Evolutionary conservation across 2,113 vertebrate species (phyloP), one percentile per base, ranked within the genome.

Genomic region (Zapus hudsonius): DNA sequence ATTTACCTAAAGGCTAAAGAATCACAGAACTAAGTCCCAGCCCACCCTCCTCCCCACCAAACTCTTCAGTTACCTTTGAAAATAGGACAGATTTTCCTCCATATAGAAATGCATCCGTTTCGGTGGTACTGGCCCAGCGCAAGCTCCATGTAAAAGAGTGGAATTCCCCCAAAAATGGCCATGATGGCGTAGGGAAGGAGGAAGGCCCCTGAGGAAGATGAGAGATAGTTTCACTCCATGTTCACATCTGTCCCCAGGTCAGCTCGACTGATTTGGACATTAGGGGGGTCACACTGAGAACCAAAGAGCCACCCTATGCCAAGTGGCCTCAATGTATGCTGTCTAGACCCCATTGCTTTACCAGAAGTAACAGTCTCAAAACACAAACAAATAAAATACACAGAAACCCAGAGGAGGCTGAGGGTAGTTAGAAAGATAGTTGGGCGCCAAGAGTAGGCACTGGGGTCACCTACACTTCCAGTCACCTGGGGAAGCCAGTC

Each of bases 121-220:
- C 99, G 98, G 97, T 99, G 99, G 96, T 99, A 99, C 97, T 99
- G 99, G 29, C 99, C 99, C 69, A 99, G 97, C 0, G 99, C 99
- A 55, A 99, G 98, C 97, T 99, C 99, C 99, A 99, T 99, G 95
- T 99, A 99, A 98, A 99, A 99, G 64, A 99, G 99, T 0, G 99
- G 99, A 86, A 99, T 99, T 0, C 99, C 99, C 66, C 99, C 99
- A 1, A 99, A 99, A 92, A 99, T 97, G 11, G 99, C 99, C 99
- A 99, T 99, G 97, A 99, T 97, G 89, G 98, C 97, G 95, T 99
- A 99, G 84, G 99, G 99, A 69, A 99, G 98, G 87, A 99, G 98
- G 96, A 99, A 99, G 0, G 99, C 99, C 78, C 99, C 99, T 99
- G 98, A 76, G 96, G 89, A 29, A 95, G 89, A 97, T 52, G 9